Evolutionary conservation across 2,797 vertebrate species (phyloP).

Genomic region (Sebastes diaconus): DNA sequence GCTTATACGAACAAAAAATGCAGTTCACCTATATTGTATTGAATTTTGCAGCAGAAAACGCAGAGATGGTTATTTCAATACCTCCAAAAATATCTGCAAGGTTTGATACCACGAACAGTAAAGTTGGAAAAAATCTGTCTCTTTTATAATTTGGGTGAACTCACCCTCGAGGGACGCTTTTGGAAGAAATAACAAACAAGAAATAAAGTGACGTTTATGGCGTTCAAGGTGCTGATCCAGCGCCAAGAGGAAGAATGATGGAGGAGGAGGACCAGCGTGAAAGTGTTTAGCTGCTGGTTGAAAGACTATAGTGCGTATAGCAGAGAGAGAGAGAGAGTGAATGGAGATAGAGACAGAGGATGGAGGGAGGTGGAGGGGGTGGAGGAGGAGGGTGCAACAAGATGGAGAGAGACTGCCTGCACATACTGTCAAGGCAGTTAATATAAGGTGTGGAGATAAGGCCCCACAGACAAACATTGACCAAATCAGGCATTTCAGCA

Average conservation of each 20-base stretch:
- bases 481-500: constrained; percentile 85
- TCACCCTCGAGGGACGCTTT: constrained; percentile 4
- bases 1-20: not conserved
- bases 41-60: not conserved
- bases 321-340: constrained; percentile 35
- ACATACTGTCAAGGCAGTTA: constrained; percentile 85
- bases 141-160: constrained; percentile 6
- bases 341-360: constrained; percentile 59
- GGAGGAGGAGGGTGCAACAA: constrained; percentile 49
- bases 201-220: constrained; percentile 39
- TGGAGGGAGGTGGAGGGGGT: constrained; percentile 1
- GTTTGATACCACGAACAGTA: not conserved
- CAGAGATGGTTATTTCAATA: not conserved
- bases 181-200: constrained; percentile 35
- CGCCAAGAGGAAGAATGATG: constrained; percentile 40
- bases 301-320: constrained; percentile 41
- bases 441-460: constrained; percentile 87
- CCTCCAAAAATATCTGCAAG: not conserved
- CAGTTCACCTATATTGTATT: not conserved
- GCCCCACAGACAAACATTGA: constrained; percentile 85
- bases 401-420: constrained; percentile 83
- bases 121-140: not conserved
- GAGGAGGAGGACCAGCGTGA: constrained; percentile 50
- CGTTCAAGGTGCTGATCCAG: constrained; percentile 51
- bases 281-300: constrained; percentile 52